Evolutionary conservation across 2,113 vertebrate species (phyloP), one percentile per base, ranked within the genome.

Genomic region (Pterocles burchelli): DNA sequence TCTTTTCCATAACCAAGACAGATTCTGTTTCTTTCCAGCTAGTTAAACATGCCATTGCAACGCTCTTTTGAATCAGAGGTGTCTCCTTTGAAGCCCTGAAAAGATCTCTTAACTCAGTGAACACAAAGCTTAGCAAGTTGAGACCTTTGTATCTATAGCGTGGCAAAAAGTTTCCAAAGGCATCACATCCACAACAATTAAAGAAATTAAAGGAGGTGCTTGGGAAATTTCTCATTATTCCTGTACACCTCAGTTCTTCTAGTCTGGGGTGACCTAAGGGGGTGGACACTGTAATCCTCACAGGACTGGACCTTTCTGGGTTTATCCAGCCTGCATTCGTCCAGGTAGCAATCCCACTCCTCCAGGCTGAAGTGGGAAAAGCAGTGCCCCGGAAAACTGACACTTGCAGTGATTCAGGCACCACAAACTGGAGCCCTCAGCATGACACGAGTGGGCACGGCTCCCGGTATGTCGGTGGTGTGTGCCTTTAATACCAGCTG

Each of bases 71-170:
- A 77, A 76, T 93, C 46, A 90, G 71, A 88, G 10, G 29, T 72
- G 78, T 84, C 84, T 66, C 38, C 76, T 91, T 74, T 51, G 78
- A 93, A 95, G 34, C 55, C 38, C 43, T 92, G 45, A 76, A 89
- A 75, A 67, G 45, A 25, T 79, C 71, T 88, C 55, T 79, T 75
- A 85, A 71, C 51, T 34, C 28, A 29, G 75, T 19, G 61, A 85
- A 45, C 65, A 65, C 33, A 58, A 54, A 65, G 48, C 72, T 92
- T 34, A 78, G 68, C 3, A 2, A 75, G 52, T 63, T 6, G 25
- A 65, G 31, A 49, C 17, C 1, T 59, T 87, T 61, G 3, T 63
- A 16, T 52, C 22, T 21, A 0, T 66, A 77, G 43, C 0, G 4
- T 46, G n/a, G 88, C 52, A 61, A 43, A 49, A 61, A 41, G n/a